Base-by-base conservation (phyloP, 1,140 invertebrate genomes). In the Heterodera schachtii region DNA sequence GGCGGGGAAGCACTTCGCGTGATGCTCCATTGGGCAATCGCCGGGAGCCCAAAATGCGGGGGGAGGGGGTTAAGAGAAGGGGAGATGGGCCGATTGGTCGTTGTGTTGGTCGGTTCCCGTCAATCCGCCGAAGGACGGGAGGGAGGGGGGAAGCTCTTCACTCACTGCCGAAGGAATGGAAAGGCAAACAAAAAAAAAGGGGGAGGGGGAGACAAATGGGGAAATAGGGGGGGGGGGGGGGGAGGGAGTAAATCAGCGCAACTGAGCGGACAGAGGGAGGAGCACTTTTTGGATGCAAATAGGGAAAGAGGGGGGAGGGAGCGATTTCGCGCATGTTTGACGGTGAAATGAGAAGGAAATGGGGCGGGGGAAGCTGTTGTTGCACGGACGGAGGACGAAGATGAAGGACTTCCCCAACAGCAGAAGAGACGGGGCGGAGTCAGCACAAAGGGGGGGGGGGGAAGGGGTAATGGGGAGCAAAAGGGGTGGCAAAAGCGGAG, bases 251-350 rank as follows among this genome's bases (percentile, higher is more conserved):
- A 60, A 60, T 60, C 57, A 60, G 57, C 57, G 16, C 9, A 60
- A 60, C 57, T 19, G n/a, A 71, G 69, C 69, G 19, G 31, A 31
- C 31, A 31, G 31, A 31, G 31, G 31, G 31, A 31, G 31, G 31
- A 31, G 31, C 31, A 31, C 69, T 71, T 46, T 46, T 71, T 46
- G 69, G 21, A 71, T 71, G 69, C 69, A 71, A 71, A 71, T 71
- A n/a, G 69, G 69, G 13, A 31, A 11, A n/a, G 16, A 19, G 3
- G 5, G 69, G 69, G 31, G 69, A n/a, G 31, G 69, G 69, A 16
- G 69, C 21, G 69, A 69, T 16, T n/a, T 7, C 31, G 31, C 31
- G 31, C 31, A 31, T 31, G 31, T 31, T 31, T 31, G 31, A 31
- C 6, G 67, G n/a, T 7, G 67, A n/a, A 19, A n/a, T 8, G 67